phyloP scores from a whole-genome alignment of 2,888 invertebrate species.

The Melanargia galathea region DNA sequence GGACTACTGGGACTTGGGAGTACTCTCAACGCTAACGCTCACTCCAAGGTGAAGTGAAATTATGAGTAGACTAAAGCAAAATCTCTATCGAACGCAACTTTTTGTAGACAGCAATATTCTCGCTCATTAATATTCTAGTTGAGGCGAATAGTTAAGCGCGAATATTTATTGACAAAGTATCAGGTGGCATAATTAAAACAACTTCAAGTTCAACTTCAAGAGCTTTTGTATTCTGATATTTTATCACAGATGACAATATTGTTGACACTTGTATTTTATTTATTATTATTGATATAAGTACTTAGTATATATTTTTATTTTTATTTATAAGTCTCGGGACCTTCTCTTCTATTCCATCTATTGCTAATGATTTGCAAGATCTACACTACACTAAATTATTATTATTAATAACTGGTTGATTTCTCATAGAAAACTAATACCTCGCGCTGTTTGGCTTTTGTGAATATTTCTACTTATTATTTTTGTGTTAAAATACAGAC shows the following conservation, averaged over 20 bases:
- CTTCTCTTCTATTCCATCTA: too few relatives aligned
- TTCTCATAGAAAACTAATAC: too few relatives aligned
- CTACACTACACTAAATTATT: too few relatives aligned
- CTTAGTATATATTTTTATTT: too few relatives aligned
- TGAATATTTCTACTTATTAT: too few relatives aligned
- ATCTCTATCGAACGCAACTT: not conserved
- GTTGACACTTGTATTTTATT: not conserved
- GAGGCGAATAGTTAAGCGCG: slow-evolving; percentile 5
- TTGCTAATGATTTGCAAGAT: too few relatives aligned
- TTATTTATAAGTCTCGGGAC: too few relatives aligned
- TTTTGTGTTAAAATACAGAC: too few relatives aligned
- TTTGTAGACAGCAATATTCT: slow-evolving; percentile 3
- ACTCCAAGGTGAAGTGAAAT: not conserved
- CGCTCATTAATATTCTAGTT: slow-evolving; percentile 7
- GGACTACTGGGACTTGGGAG: too few relatives aligned
- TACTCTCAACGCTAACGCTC: too few relatives aligned
- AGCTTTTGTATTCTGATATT: slow-evolving; percentile 18
- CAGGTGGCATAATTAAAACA: slow-evolving; percentile 50
- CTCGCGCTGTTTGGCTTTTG: too few relatives aligned
- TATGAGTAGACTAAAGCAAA: not conserved
- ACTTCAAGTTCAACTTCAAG: slow-evolving; percentile 40
- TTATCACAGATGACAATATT: slow-evolving; percentile 2
- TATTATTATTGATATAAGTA: not conserved
- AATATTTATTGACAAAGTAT: slow-evolving; percentile 30
- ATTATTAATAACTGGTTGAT: too few relatives aligned